A percentile compares a stretch with the other conserved stretches of the same genome.
phyloP scores from a whole-genome alignment of 2,888 invertebrate genomes.

The Dusona sp. region DNA sequence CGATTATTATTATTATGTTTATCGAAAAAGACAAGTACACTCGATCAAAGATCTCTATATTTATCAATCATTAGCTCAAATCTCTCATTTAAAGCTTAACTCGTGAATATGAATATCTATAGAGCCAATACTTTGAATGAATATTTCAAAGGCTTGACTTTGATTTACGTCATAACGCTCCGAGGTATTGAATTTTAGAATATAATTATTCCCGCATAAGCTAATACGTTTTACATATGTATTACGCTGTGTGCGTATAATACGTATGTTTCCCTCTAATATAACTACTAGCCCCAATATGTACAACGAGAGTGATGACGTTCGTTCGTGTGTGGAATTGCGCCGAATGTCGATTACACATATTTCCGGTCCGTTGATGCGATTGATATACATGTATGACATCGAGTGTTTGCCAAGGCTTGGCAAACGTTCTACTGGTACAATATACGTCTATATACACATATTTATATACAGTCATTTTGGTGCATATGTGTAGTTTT shows the following conservation, averaged over 20 bases:
- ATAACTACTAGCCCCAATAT: background rate
- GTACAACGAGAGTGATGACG: conserved; percentile 31
- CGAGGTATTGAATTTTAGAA: conserved; percentile 49
- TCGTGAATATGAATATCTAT: background rate
- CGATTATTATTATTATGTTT: background rate
- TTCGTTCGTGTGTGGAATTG: conserved; percentile 49
- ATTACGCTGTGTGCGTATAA: conserved; percentile 1
- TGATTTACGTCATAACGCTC: conserved; percentile 34
- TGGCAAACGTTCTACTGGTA: conserved; percentile 38
- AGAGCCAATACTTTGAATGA: conserved; percentile 31
- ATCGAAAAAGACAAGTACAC: conserved; percentile 38
- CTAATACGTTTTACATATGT: conserved; percentile 27
- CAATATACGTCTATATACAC: background rate
- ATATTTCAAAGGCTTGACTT: conserved; percentile 53
- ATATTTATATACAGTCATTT: conserved; percentile 6
- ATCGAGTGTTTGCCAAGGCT: conserved; percentile 53
- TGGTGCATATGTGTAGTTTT: conserved; percentile 16
- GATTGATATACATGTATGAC: conserved; percentile 62
- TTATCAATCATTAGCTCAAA: conserved; percentile 30
- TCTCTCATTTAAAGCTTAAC: conserved; percentile 1
- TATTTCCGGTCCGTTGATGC: conserved; percentile 63
- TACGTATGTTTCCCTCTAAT: conserved; percentile 33
- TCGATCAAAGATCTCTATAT: conserved; percentile 49
- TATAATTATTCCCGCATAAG: conserved; percentile 26
- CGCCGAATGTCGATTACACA: conserved; percentile 59